Evolutionary conservation across 2,888 invertebrate genomes (phyloP).

Genomic region (Nephrotoma guestfalica): DNA sequence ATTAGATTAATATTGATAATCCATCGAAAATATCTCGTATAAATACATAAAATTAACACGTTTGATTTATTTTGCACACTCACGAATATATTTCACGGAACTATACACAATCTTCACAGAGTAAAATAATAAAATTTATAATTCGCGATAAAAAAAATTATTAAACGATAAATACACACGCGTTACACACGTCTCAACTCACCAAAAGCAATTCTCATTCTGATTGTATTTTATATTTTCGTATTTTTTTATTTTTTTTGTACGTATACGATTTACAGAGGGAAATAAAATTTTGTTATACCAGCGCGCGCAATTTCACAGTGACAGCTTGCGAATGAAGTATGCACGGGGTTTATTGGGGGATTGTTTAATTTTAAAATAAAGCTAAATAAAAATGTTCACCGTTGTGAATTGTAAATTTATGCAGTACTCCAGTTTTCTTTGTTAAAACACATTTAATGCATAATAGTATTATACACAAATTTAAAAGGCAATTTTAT

Average conservation of each 20-base stretch:
- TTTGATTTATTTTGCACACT: not conserved
- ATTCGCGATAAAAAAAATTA: not conserved
- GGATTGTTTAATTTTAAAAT: not conserved
- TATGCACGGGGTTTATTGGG: not conserved
- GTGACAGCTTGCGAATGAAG: not conserved
- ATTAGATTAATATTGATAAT: not conserved
- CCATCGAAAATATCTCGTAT: not conserved
- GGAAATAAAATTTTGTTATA: not conserved
- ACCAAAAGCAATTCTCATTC: not conserved
- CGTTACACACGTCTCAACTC: not conserved
- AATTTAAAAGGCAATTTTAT: too few species aligned
- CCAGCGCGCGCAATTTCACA: not conserved
- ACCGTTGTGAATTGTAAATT: too few species aligned
- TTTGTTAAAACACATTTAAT: too few species aligned
- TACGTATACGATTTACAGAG: not conserved
- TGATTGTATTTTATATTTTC: not conserved
- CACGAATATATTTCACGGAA: not conserved
- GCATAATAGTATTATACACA: too few species aligned
- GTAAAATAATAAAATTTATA: not conserved
- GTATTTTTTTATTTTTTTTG: not conserved
- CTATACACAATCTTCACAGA: not conserved
- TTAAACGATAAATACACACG: not conserved
- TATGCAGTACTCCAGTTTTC: too few species aligned
- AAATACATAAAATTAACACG: not conserved
- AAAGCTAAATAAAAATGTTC: too few species aligned